These are phyloP conservation scores for Salvelinus fontinalis DNA, from an alignment of 2,113 vertebrate genomes.

Conservation along the genomic window DNA sequence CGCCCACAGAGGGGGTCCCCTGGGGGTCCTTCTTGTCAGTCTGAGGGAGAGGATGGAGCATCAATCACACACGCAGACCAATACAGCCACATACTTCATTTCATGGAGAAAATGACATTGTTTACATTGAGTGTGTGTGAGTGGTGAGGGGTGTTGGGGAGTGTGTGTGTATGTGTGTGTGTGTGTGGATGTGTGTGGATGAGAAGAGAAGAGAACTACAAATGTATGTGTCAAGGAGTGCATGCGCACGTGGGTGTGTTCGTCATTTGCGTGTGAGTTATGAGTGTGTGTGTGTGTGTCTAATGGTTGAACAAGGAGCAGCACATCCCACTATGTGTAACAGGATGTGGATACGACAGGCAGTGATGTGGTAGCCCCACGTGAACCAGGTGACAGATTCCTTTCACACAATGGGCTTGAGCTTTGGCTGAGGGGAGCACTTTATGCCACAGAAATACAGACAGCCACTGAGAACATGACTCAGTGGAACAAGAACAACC, in stretches of 20 bases:
- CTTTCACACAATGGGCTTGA: conserved; percentile 16
- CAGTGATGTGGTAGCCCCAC: neutral
- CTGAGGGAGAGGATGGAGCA: conserved; percentile 67
- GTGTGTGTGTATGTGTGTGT: conserved; percentile 19
- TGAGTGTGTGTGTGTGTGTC: no score
- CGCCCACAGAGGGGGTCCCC: conserved; percentile 82
- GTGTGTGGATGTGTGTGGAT: conserved; percentile 20
- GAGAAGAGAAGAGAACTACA: no score
- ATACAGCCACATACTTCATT: neutral
- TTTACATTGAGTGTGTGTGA: neutral
- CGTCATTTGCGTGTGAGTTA: neutral
- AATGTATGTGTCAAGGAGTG: neutral
- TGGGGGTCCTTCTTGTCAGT: conserved; percentile 93
- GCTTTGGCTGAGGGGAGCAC: neutral
- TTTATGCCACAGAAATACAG: neutral
- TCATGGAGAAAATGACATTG: neutral
- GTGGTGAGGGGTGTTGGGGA: conserved; percentile 1
- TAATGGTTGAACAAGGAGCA: neutral
- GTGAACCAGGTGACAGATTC: conserved; percentile 13
- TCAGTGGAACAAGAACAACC: neutral
- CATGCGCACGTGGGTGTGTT: neutral
- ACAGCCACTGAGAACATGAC: neutral
- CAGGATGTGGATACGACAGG: conserved; percentile 3
- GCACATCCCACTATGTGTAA: conserved; percentile 11
- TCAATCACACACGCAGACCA: conserved; percentile 3